Evolutionary conservation across 2,797 vertebrate genomes (phyloP).

Genomic region (Gastrophryne carolinensis): DNA sequence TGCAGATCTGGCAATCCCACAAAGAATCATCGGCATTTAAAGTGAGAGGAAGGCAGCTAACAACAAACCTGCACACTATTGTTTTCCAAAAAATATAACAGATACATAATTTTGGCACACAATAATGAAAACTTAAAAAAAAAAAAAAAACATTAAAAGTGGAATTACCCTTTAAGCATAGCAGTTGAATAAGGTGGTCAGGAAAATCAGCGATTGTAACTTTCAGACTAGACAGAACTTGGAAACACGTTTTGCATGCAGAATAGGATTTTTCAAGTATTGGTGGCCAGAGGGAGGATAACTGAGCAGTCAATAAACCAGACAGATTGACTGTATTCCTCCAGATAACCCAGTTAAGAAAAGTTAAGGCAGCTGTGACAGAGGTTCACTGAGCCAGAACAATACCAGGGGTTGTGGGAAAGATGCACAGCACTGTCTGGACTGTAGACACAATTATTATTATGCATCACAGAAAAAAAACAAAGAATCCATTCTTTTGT

Average conservation of each 20-base stretch:
- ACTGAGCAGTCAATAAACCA: background rate
- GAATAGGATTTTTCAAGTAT: background rate
- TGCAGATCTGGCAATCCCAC: too few relatives aligned
- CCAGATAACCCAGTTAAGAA: constrained; percentile 3
- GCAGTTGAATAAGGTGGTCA: too few relatives aligned
- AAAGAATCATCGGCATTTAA: too few relatives aligned
- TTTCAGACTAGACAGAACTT: too few relatives aligned
- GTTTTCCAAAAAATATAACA: too few relatives aligned
- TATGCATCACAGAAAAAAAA: constrained; percentile 5
- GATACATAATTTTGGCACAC: too few relatives aligned
- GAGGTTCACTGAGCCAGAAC: constrained; percentile 24
- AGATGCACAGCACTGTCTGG: background rate
- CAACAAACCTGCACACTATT: too few relatives aligned
- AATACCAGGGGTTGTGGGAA: background rate
- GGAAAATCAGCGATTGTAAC: too few relatives aligned
- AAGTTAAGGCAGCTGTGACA: background rate
- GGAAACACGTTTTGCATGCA: background rate
- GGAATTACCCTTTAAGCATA: too few relatives aligned
- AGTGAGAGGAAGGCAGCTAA: too few relatives aligned
- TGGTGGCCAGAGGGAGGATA: constrained; percentile 12
- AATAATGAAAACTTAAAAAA: too few relatives aligned
- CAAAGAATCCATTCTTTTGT: background rate
- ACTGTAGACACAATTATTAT: background rate
- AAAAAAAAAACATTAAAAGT: too few relatives aligned
- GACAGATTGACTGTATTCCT: constrained; percentile 28